phyloP scores from a whole-genome alignment of 2,113 vertebrate genomes.

The Catagonus wagneri region DNA sequence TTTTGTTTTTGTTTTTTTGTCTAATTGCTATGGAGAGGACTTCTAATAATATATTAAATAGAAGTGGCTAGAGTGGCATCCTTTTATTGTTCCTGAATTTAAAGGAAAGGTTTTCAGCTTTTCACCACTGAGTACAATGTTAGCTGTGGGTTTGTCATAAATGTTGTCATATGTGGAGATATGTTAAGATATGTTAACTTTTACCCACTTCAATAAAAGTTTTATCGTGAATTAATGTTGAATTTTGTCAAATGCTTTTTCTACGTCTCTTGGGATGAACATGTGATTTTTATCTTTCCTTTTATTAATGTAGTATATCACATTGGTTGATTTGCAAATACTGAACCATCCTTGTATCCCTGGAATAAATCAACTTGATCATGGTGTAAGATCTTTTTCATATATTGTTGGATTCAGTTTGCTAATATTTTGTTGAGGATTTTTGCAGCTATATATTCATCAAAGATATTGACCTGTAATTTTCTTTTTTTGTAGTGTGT shows the following conservation, averaged over 20 bases:
- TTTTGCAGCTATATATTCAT: neutral
- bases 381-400: neutral
- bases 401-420: neutral
- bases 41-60: too few relatives aligned
- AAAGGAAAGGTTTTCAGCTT: too few relatives aligned
- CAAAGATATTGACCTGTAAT: neutral
- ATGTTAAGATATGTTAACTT: too few relatives aligned
- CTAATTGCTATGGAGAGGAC: too few relatives aligned
- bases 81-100: too few relatives aligned
- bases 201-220: neutral
- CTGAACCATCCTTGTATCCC: neutral
- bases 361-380: neutral
- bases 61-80: too few relatives aligned
- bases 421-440: neutral
- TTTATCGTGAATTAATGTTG: neutral
- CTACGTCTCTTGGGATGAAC: neutral
- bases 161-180: too few relatives aligned
- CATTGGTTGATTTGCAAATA: neutral
- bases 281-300: neutral
- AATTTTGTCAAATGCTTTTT: neutral
- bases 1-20: too few relatives aligned
- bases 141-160: too few relatives aligned
- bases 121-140: too few relatives aligned
- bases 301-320: neutral
- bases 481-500: neutral